Evolutionary conservation across 2,797 vertebrate genomes (phyloP), one percentile per base, ranked within the genome.

Genomic region (Rhadinocentrus ornatus): DNA sequence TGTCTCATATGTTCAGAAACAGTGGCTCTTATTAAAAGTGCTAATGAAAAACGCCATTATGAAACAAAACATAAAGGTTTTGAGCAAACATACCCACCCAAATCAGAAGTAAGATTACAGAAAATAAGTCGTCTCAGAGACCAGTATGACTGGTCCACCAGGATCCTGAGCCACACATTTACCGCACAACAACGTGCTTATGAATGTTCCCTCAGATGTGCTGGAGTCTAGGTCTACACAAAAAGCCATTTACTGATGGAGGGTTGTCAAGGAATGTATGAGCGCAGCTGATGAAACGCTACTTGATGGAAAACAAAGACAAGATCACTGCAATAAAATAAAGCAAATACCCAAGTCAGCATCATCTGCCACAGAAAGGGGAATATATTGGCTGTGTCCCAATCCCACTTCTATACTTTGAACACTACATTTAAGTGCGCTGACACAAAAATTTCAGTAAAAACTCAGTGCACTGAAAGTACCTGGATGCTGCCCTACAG

Each of bases 301-400:
- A 67, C 31, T 55, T 72, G 68, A 77, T 2, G 69, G 73, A 24
- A 71, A 81, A 77, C 35, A 76, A 65, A 76, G 83, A 62, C 5
- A 74, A 57, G 61, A 73, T 18, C 11, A 64, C 4, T 63, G 55
- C 71, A 37, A 77, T 1, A 76, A 78, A 76, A 74, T 73, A 44
- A 67, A 76, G 60, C 69, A 74, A 77, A 74, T 81, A 46, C 78
- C 77, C 16, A 60, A 62, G 61, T 78, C 73, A 74, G 61, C 65
- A 52, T 73, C 66, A 75, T 52, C 66, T 16, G 24, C 48, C n/a
- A 72, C 46, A 61, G 3, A 76, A 52, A 64, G 27, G 31, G 37
- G 16, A 34, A 37, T 6, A 32, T 32, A n/a, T n/a, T n/a, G n/a
- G n/a, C n/a, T n/a, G n/a, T n/a, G n/a, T n/a, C n/a, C n/a, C n/a